Conservation (phyloP, 2,797 vertebrate genomes). For the Sebastes hubbsi region DNA sequence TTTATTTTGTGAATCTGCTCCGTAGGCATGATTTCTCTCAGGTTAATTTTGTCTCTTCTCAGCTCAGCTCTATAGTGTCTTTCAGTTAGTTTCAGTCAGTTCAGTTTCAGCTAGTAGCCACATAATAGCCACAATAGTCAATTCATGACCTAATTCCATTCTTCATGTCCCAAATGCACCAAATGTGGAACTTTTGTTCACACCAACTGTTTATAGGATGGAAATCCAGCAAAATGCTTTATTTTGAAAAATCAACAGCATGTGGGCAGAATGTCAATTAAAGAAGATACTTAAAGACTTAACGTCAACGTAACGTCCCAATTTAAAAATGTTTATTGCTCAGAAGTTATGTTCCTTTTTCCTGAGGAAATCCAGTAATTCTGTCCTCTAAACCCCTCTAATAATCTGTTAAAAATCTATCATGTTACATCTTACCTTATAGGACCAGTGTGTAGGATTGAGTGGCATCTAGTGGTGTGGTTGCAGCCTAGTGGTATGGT, state of each 20-base stretch:
- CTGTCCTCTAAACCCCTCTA: neutral
- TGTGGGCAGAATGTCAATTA: neutral
- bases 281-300: neutral
- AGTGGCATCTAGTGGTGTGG: too few species aligned
- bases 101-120: neutral
- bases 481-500: too few species aligned
- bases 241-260: neutral
- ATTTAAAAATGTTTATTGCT: neutral
- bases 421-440: too few species aligned
- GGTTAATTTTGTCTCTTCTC: slow-evolving; percentile 38
- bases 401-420: neutral
- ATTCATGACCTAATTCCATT: neutral
- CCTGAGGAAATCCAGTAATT: neutral
- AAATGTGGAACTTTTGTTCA: neutral
- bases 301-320: neutral
- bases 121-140: neutral
- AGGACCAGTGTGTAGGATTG: too few species aligned
- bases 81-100: neutral
- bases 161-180: neutral
- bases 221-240: neutral
- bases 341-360: neutral
- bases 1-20: slow-evolving; percentile 35
- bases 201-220: neutral
- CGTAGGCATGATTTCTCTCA: slow-evolving; percentile 43
- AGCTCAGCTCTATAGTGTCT: slow-evolving; percentile 26